phyloP scores from a whole-genome alignment of 2,113 vertebrate genomes.

The Sciurus niger region DNA sequence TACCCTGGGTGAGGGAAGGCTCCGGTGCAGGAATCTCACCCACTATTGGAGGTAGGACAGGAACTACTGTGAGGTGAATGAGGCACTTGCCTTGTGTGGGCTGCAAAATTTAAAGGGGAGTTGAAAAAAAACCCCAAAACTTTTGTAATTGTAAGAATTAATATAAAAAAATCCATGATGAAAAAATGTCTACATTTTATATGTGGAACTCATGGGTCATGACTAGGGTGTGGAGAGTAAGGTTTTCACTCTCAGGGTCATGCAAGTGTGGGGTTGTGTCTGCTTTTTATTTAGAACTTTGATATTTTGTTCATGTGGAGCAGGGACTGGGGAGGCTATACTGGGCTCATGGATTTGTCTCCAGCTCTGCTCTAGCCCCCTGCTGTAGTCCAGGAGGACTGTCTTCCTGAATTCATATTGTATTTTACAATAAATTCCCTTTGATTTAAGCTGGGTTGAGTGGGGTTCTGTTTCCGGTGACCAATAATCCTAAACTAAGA shows the following conservation, averaged over 20 bases:
- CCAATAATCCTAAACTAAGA: neutral
- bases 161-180: neutral
- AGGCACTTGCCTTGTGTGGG: neutral
- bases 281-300: neutral
- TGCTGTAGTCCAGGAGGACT: neutral
- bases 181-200: neutral
- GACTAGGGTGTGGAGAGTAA: neutral
- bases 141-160: neutral
- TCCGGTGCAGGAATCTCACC: neutral
- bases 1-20: rapidly evolving
- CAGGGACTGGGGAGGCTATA: neutral
- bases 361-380: neutral
- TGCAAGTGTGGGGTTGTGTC: neutral
- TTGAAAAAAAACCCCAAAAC: neutral
- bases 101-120: neutral
- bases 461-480: neutral
- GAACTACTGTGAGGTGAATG: neutral
- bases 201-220: neutral
- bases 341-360: neutral
- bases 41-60: neutral
- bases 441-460: neutral
- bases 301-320: neutral
- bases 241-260: rapidly evolving
- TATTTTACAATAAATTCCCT: neutral
- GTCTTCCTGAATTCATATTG: neutral